Evolutionary conservation across 1,140 invertebrate genomes (phyloP), one percentile per base, ranked within the genome.

Genomic region (Tribolium castaneum): DNA sequence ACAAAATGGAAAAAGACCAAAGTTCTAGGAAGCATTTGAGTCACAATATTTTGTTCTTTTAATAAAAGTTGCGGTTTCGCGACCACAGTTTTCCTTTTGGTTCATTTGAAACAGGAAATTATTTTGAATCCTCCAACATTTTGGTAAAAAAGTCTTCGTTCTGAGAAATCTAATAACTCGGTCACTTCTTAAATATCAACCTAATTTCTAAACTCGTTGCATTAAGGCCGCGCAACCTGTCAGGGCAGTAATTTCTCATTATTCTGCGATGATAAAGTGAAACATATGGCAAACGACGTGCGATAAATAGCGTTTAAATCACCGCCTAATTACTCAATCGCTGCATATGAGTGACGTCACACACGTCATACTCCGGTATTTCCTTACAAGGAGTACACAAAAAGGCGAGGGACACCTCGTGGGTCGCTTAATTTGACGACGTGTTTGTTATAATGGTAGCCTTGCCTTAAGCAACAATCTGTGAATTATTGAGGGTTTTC

Each of bases 351-450:
- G 12, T 30, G 52, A 52, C 45, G 71, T 75, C 73, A 75, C 19
- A 56, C 13, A 22, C 10, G 6, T 75, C 39, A 45, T 45, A 45
- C 39, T 45, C 39, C 39, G 39, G 74, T 30, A 76, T 66, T 76
- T 50, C 74, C 30, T 49, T 66, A 76, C 54, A 76, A 59, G 74
- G 74, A 39, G 34, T 66, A 76, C 6, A 51, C 71, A 66, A 19
- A 19, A 19, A 76, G 74, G 74, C 74, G 39, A 76, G 54, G 59
- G 59, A 35, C 59, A 66, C 59, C 25, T 66, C 30, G 59, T 66
- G 59, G 59, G 59, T 35, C 6, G 30, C 12, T 66, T 66, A 66
- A 66, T 66, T 66, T 66, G 59, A 66, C 59, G 25, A 22, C 22
- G 54, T 59, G 39, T 59, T 59, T 59, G 54, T 25, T 59, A 59